A percentile compares a stretch with the other conserved stretches of the same genome.
These are phyloP conservation scores for Eulemur rufifrons DNA, from an alignment of 2,113 vertebrate species.

Conservation along the genomic window DNA sequence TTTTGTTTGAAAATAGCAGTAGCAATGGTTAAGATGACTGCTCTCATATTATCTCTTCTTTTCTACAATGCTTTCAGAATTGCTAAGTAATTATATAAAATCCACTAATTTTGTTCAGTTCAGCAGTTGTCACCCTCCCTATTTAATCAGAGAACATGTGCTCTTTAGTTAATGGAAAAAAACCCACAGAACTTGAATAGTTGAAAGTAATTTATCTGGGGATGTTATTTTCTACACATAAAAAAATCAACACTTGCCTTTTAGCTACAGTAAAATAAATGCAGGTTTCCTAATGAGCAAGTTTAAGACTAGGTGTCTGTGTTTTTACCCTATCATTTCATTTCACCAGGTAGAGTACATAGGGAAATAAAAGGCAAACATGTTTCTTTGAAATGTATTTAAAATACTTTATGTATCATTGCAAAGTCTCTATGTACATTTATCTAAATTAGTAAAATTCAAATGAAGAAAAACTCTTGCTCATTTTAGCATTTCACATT, in stretches of 20 bases:
- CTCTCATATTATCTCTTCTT: neutral
- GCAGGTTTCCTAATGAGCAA: neutral
- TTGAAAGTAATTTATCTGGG: neutral
- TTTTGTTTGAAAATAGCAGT: neutral
- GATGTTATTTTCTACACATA: neutral
- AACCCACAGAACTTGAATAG: neutral
- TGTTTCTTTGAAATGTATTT: neutral
- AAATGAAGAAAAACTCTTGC: neutral
- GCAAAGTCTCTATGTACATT: neutral
- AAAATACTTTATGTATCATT: constrained; percentile 19
- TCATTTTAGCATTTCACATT: neutral
- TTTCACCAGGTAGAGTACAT: neutral
- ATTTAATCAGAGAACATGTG: neutral
- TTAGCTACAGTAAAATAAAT: neutral
- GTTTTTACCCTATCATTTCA: neutral
- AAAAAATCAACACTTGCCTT: neutral
- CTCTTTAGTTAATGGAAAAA: neutral
- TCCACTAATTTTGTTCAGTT: neutral
- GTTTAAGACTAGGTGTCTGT: neutral
- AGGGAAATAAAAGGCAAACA: constrained; percentile 21
- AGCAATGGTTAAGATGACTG: neutral
- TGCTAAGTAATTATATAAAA: neutral
- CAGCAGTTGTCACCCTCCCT: neutral
- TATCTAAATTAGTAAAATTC: constrained; percentile 1
- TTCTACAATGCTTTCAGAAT: neutral